Evolutionary conservation across 2,888 invertebrate genomes (phyloP).

Genomic region (Taphrorychus bicolor): DNA sequence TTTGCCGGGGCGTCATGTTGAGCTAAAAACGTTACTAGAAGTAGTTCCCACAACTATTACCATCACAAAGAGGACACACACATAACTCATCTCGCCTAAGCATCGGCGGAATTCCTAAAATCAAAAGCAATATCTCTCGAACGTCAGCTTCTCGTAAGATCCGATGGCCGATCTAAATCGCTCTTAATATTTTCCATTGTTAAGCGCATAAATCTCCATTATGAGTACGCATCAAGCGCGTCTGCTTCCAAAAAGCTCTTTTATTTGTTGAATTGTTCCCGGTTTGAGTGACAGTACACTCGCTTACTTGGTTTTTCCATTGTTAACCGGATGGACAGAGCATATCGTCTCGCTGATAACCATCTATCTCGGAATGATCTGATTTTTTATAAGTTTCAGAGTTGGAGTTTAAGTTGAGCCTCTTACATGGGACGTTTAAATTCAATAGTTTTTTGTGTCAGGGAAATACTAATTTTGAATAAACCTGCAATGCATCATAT

Average conservation of each 20-base stretch:
- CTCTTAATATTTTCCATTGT: slow-evolving; percentile 37
- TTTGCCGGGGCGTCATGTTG: no score
- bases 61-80: slow-evolving; percentile 2
- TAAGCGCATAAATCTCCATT: slow-evolving; percentile 27
- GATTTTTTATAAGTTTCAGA: background rate
- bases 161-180: slow-evolving; percentile 27
- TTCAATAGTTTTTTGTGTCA: no score
- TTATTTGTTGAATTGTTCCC: slow-evolving; percentile 32
- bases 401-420: no score
- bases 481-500: no score
- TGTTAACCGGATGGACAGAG: slow-evolving; percentile 33
- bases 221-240: slow-evolving; percentile 25
- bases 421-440: no score
- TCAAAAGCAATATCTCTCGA: slow-evolving; percentile 12
- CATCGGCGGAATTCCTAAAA: slow-evolving; percentile 8
- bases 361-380: slow-evolving; percentile 3
- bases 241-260: slow-evolving; percentile 30
- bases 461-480: no score
- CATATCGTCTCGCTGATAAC: slow-evolving; percentile 28
- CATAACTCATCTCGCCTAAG: background rate
- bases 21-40: no score
- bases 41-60: background rate
- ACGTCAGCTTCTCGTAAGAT: slow-evolving; percentile 17
- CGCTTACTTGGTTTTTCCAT: slow-evolving; percentile 30
- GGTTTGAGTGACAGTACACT: slow-evolving; percentile 30